Evolutionary conservation across 2,113 vertebrate genomes (phyloP).

Genomic region (Nycticryphes semicollaris): DNA sequence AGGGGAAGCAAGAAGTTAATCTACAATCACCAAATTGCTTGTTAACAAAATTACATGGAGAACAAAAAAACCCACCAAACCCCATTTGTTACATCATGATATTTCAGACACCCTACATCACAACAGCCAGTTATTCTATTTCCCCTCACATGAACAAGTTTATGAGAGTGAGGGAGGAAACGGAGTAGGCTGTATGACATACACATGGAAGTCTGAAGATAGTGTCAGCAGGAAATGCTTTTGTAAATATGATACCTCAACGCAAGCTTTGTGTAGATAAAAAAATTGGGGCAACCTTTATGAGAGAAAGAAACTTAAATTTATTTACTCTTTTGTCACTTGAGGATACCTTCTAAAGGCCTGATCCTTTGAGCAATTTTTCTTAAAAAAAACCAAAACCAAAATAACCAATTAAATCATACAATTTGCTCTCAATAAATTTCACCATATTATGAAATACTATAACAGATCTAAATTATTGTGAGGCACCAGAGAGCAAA

Average conservation of each 20-base stretch:
- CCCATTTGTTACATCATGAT: neutral
- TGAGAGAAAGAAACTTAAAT: neutral
- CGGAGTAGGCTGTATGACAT: neutral
- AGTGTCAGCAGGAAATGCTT: slow-evolving; percentile 32
- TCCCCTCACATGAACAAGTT: neutral
- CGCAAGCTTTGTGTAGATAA: neutral
- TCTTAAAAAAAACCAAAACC: neutral
- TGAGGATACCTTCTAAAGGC: neutral
- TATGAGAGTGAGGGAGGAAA: neutral
- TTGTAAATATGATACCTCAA: neutral
- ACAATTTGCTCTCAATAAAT: neutral
- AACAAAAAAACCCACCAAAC: neutral
- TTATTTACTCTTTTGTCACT: neutral
- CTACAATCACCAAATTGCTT: neutral
- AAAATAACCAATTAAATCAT: neutral
- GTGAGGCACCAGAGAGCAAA: neutral
- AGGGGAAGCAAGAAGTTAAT: neutral
- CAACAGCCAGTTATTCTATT: neutral
- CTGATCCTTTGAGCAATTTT: neutral
- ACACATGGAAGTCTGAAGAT: neutral
- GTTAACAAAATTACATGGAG: neutral
- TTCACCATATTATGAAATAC: neutral
- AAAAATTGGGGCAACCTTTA: neutral
- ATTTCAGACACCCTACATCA: neutral
- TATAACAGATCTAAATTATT: neutral